Conservation (phyloP, 2,113 vertebrate species). For the Muntiacus reevesi region DNA sequence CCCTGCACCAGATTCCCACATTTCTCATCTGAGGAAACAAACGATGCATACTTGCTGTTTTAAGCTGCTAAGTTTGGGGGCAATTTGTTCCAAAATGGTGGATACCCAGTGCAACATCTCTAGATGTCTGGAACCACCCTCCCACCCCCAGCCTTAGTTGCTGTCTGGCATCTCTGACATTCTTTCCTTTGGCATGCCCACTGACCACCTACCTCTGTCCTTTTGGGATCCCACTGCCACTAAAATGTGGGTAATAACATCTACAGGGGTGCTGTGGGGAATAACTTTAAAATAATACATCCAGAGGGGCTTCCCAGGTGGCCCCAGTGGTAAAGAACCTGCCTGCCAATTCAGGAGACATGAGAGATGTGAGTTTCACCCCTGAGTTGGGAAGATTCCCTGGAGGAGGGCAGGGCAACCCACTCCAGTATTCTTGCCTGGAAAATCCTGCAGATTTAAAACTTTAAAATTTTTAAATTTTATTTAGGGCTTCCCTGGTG, state of each 20-base stretch:
- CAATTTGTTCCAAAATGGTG: neutral
- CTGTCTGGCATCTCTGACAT: neutral
- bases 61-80: neutral
- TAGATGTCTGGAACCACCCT: neutral
- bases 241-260: neutral
- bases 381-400: neutral
- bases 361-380: neutral
- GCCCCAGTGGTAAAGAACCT: neutral
- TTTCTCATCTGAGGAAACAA: neutral
- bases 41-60: neutral
- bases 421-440: neutral
- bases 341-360: neutral
- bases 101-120: neutral
- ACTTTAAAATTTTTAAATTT: no score
- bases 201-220: neutral
- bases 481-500: no score
- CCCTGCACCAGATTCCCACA: neutral
- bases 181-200: neutral
- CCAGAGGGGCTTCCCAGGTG: neutral
- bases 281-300: neutral
- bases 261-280: neutral
- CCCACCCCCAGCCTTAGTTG: neutral
- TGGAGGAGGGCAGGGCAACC: neutral
- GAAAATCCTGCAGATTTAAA: neutral
- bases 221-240: neutral